phyloP scores from a whole-genome alignment of 2,888 invertebrate genomes.

The Heliconius ethilla region DNA sequence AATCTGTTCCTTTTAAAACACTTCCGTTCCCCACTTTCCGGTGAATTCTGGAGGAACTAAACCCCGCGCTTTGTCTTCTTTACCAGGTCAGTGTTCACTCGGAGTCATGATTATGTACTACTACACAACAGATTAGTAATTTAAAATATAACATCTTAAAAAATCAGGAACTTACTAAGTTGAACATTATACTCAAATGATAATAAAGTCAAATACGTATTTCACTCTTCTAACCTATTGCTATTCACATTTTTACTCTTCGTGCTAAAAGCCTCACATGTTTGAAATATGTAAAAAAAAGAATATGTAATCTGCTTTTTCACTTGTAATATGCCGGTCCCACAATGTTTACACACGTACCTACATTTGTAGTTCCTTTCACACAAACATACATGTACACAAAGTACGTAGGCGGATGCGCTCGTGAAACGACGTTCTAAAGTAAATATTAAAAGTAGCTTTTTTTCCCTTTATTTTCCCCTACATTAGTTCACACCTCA shows the following conservation, averaged over 20 bases:
- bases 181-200: neutral
- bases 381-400: neutral
- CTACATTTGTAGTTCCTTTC: neutral
- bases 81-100: no score
- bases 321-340: conserved; percentile 1
- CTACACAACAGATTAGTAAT: no score
- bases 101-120: no score
- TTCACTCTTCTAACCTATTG: neutral
- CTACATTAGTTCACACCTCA: conserved; percentile 5
- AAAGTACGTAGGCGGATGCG: conserved; percentile 3
- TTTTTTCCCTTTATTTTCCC: neutral
- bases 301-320: neutral
- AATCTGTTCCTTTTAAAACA: neutral
- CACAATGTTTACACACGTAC: neutral
- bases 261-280: neutral
- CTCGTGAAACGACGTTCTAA: neutral
- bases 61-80: neutral
- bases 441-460: conserved; percentile 2
- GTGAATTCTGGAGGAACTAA: neutral
- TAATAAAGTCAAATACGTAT: neutral
- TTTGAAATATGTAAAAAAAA: neutral
- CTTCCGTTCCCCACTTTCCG: neutral
- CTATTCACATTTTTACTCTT: neutral
- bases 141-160: no score
- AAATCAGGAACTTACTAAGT: no score